Evolutionary conservation across 1,140 invertebrate species (phyloP), one percentile per base, ranked within the genome.

Genomic region (Habropoda laboriosa): DNA sequence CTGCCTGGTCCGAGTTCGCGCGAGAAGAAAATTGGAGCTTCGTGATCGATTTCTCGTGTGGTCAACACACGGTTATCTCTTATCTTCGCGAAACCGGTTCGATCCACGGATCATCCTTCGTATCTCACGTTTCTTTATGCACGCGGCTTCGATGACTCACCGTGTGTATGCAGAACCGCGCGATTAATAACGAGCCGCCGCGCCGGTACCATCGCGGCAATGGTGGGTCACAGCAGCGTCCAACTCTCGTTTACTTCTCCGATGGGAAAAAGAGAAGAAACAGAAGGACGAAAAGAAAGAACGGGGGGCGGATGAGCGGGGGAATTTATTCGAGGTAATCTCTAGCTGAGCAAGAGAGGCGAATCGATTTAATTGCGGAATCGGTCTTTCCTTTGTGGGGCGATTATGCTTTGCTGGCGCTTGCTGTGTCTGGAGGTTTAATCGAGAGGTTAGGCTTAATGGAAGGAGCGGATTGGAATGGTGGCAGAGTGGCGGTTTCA

Each of bases 81-180:
- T 77, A 80, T 80, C 79, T 68, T 3, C 63, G 79, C n/a, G n/a
- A n/a, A 77, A 80, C 79, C 79, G 78, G 78, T 80, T 80, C 64
- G 73, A 70, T 70, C 53, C 72, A 24, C 30, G 72, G 73, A 80
- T 80, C 73, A 80, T 80, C 55, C 63, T 40, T 30, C 12, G n/a
- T 77, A 61, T 75, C 55, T 35, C 51, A 32, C 30, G 40, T 79
- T 30, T 32, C 40, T 77, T 77, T 78, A 6, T 21, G 30, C 24
- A 8, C 18, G 24, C 38, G n/a, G 6, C 21, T n/a, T 16, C 67
- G 68, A 38, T 73, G 76, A 73, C 57, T 72, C 76, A 73, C 68
- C 18, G 57, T 55, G 42, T 42, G 3, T 75, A 32, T 27, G 49
- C n/a, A 68, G 16, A 55, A n/a, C 30, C 16, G 45, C 16, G 45